A percentile compares a stretch with the other conserved stretches of the same genome.
Evolutionary conservation across 2,113 vertebrate species (phyloP).

Genomic region (Proterorhinus semilunaris): DNA sequence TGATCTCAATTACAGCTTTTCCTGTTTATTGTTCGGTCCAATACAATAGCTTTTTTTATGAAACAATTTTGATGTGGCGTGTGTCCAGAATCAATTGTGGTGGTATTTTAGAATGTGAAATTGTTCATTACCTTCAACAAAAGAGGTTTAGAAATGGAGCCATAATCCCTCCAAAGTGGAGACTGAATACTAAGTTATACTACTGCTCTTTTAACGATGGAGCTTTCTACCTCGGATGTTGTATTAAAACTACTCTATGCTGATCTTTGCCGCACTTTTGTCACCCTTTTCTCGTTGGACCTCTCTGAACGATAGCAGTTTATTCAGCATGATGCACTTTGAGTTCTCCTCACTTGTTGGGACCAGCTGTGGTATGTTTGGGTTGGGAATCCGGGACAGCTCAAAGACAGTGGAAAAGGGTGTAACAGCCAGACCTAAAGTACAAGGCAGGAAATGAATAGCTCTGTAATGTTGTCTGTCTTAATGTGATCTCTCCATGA

Average conservation of each 20-base stretch:
- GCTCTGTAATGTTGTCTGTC: slow-evolving; percentile 20
- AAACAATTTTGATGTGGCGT: background rate
- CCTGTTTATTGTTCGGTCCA: background rate
- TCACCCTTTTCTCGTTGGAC: no score
- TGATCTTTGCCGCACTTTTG: no score
- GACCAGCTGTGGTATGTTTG: slow-evolving; percentile 54
- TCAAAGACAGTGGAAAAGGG: background rate
- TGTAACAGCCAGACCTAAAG: slow-evolving; percentile 34
- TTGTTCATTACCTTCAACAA: background rate
- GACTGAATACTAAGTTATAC: background rate
- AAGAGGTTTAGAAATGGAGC: background rate
- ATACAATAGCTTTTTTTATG: background rate
- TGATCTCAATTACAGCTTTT: background rate
- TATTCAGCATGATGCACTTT: background rate
- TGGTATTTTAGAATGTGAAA: background rate
- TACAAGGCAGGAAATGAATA: slow-evolving; percentile 40
- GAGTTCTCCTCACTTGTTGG: slow-evolving; percentile 40
- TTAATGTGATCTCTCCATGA: slow-evolving; percentile 44
- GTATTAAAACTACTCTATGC: no score
- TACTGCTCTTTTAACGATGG: no score
- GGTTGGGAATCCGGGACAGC: slow-evolving; percentile 30
- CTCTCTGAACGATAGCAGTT: no score
- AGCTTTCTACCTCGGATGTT: no score
- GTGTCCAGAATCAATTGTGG: background rate
- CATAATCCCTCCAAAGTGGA: no score